A percentile compares a stretch with the other conserved stretches of the same genome.
phyloP scores from a whole-genome alignment of 2,113 vertebrate genomes.

The Brachypodius melanocephalos region DNA sequence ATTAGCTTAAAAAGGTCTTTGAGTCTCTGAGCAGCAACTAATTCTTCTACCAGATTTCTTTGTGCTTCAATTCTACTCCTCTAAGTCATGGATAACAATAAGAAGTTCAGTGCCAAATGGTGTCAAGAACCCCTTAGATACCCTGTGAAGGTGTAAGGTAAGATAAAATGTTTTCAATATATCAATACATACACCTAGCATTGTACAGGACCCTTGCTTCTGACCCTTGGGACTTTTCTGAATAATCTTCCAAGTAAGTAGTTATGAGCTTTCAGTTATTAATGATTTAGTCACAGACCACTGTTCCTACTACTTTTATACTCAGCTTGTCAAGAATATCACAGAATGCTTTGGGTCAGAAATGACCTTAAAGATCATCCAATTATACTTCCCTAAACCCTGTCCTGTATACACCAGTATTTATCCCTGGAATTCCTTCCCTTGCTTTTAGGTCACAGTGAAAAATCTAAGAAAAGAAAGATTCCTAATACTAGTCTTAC shows the following conservation, averaged over 20 bases:
- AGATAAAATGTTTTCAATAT: background rate
- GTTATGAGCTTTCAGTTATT: background rate
- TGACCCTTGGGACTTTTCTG: background rate
- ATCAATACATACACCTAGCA: background rate
- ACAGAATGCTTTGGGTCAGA: background rate
- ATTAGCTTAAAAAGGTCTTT: constrained; percentile 24
- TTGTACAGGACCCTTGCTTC: background rate
- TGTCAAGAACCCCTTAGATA: background rate
- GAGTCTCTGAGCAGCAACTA: background rate
- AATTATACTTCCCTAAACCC: background rate
- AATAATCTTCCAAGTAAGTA: background rate
- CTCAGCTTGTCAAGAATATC: background rate
- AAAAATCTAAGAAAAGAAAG: background rate
- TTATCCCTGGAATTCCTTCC: background rate
- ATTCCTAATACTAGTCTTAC: background rate
- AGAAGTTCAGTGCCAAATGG: background rate
- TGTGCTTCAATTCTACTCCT: background rate
- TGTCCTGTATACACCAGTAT: background rate
- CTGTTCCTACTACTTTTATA: background rate
- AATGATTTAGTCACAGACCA: background rate
- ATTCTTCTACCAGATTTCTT: background rate
- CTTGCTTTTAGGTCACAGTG: background rate
- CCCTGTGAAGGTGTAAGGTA: background rate
- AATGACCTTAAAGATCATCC: background rate
- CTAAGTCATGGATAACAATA: background rate